phyloP scores from a whole-genome alignment of 2,888 invertebrate species.

The Metopia argyrocephala region DNA sequence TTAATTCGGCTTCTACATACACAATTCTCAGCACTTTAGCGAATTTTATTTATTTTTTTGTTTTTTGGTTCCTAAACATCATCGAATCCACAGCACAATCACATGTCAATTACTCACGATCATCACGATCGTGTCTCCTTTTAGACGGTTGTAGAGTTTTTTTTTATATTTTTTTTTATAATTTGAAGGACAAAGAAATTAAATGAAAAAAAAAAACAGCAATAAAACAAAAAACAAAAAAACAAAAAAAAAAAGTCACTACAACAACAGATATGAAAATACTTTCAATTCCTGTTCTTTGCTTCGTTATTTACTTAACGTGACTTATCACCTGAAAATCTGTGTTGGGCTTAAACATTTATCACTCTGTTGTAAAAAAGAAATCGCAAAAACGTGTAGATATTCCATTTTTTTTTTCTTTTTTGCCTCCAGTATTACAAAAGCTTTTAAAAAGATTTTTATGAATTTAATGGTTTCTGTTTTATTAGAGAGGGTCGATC shows the following conservation, averaged over 20 bases:
- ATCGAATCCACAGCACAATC: no score
- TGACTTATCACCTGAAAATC: constrained; percentile 62
- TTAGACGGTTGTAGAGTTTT: constrained; percentile 36
- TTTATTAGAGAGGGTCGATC: background rate
- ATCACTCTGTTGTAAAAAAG: constrained; percentile 55
- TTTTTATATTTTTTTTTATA: constrained; percentile 15
- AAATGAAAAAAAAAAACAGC: constrained; percentile 38
- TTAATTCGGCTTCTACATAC: no score
- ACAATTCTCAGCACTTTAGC: no score
- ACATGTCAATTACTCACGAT: constrained; percentile 66
- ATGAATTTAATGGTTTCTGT: constrained; percentile 49
- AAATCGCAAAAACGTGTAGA: constrained; percentile 52
- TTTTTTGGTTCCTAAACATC: no score
- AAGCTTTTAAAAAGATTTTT: background rate
- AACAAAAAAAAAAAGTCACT: background rate
- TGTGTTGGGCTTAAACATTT: constrained; percentile 52
- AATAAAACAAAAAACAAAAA: constrained; percentile 10
- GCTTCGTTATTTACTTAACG: constrained; percentile 19
- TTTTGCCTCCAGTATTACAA: background rate
- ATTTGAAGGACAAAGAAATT: constrained; percentile 63
- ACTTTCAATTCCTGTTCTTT: constrained; percentile 12
- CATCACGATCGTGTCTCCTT: constrained; percentile 56
- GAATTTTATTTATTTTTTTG: no score
- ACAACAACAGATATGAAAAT: background rate
- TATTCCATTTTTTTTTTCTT: constrained; percentile 35